These are phyloP conservation scores for Polydrusus pterygomalis DNA, from an alignment of 2,888 invertebrate species.

Conservation along the genomic window DNA sequence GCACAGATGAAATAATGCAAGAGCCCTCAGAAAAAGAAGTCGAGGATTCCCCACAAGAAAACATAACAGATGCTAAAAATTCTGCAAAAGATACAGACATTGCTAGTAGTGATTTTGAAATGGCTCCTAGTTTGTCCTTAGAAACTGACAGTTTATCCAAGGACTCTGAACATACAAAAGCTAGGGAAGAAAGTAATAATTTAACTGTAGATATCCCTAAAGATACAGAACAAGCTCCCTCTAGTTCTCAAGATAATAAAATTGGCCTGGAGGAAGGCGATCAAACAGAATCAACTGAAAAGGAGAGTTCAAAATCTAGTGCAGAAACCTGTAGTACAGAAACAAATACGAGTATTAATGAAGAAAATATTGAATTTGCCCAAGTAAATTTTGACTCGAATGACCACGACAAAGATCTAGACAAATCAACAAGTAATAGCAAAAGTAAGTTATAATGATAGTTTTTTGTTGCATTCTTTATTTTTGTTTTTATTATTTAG, in stretches of 20 bases:
- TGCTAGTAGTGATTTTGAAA: constrained; percentile 12
- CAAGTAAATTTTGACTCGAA: constrained; percentile 61
- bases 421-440: constrained; percentile 40
- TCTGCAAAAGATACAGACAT: background rate
- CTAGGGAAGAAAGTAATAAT: background rate
- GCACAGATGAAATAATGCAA: background rate
- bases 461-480: background rate
- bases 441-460: constrained; percentile 30
- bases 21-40: background rate
- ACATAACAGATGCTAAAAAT: background rate
- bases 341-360: background rate
- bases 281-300: constrained; percentile 16
- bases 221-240: constrained; percentile 45
- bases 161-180: background rate
- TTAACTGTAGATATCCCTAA: constrained; percentile 14
- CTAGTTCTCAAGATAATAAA: constrained; percentile 38
- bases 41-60: background rate
- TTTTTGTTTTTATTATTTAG: constrained; percentile 21
- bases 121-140: background rate
- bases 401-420: constrained; percentile 59
- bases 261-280: constrained; percentile 38
- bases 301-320: background rate
- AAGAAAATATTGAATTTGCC: constrained; percentile 59
- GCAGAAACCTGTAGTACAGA: background rate
- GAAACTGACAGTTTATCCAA: background rate